phyloP scores from a whole-genome alignment of 2,797 vertebrate genomes.

The Lagodon rhomboides region DNA sequence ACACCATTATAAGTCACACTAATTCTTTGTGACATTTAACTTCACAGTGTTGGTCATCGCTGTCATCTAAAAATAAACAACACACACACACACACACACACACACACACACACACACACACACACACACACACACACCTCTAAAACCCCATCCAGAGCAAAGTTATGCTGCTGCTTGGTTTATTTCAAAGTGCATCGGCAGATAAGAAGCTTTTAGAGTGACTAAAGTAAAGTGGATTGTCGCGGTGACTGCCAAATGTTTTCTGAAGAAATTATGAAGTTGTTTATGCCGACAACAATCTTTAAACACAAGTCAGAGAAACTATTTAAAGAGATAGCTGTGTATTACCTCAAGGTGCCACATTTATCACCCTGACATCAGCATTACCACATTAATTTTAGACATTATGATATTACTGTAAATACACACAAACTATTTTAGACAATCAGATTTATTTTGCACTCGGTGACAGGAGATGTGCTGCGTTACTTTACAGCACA shows the following conservation, averaged over 20 bases:
- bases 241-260: conserved; percentile 25
- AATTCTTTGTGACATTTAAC: conserved; percentile 58
- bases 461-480: conserved; percentile 24
- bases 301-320: conserved; percentile 14
- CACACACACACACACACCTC: conserved; percentile 10
- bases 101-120: too few relatives aligned
- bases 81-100: too few relatives aligned
- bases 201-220: conserved; percentile 32
- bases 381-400: neutral
- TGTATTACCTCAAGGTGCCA: neutral
- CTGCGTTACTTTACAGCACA: conserved; percentile 13
- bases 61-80: conserved; percentile 56
- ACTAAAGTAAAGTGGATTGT: conserved; percentile 33
- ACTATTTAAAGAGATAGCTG: neutral
- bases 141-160: conserved; percentile 33
- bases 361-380: neutral
- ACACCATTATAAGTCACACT: conserved; percentile 41
- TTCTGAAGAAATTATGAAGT: conserved; percentile 25
- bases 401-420: neutral
- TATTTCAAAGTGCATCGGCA: conserved; percentile 34
- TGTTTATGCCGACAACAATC: conserved; percentile 21
- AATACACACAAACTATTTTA: conserved; percentile 4
- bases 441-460: conserved; percentile 14
- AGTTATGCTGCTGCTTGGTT: conserved; percentile 16
- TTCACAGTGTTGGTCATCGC: conserved; percentile 43